These are phyloP conservation scores for Gallinago stenura DNA, from an alignment of 2,797 vertebrate genomes.

Conservation along the genomic window DNA sequence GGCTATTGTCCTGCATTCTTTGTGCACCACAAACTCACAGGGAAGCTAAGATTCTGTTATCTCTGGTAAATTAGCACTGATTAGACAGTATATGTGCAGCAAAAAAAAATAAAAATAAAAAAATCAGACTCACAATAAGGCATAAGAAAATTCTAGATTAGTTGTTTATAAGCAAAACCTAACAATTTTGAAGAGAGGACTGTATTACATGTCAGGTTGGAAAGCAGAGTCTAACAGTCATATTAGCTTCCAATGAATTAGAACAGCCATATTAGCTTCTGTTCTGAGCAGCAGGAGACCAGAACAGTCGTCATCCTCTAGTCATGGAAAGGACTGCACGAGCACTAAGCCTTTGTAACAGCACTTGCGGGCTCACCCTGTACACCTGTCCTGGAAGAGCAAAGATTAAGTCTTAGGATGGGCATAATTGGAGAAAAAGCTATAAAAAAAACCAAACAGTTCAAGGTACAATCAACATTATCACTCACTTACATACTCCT, in stretches of 20 bases:
- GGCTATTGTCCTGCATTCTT: not conserved
- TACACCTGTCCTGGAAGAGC: not conserved
- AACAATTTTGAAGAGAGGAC: not conserved
- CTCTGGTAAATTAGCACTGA: not conserved
- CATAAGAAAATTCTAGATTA: not conserved
- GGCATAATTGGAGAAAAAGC: not conserved
- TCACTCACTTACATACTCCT: not conserved
- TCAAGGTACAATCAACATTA: not conserved
- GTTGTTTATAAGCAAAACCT: not conserved
- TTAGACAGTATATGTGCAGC: not conserved
- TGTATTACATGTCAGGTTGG: not conserved
- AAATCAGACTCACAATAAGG: not conserved
- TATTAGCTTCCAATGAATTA: not conserved
- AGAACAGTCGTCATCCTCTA: not conserved
- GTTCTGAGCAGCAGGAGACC: not conserved
- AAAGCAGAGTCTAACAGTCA: not conserved
- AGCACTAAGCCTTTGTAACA: not conserved
- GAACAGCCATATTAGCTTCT: not conserved
- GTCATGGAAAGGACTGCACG: rapidly evolving
- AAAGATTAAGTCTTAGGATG: not conserved
- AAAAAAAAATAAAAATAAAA: not conserved
- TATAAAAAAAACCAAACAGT: not conserved
- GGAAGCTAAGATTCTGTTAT: not conserved
- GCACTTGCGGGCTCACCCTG: not conserved
- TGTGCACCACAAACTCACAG: not conserved